Base-by-base conservation (phyloP, 2,888 invertebrate species). In the Netelia melanura region DNA sequence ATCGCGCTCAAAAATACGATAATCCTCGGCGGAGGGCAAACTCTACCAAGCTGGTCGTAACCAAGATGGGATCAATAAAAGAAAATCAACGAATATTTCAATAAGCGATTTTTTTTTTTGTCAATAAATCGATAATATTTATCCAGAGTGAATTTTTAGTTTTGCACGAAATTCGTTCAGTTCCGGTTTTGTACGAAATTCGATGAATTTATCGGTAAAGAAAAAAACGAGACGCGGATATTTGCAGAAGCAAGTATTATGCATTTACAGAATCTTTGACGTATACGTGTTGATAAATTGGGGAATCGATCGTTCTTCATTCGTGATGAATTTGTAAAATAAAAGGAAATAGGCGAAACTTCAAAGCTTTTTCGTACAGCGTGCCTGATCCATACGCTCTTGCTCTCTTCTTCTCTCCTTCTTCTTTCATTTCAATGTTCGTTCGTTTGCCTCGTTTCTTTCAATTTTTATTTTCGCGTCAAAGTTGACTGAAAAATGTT, bases 401-500 rank as follows among this genome's bases (percentile, higher is more conserved):
- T n/a, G 17, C 54, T 62, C 23, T 61, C 62, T 25, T 23, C 5
- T 17, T 62, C 54, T 25, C 23, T 25, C 38, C 14, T 61, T 11
- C 14, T 64, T 61, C 11, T 43, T 30, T 70, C 61, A 52, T 70
- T 52, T 52, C 30, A 44, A 61, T n/a, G 48, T 58, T 65, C 43
- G 56, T 17, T 71, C 77, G 38, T 76, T 65, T 14, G n/a, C 30
- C 30, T 65, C 58, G 71, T 52, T 77, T 48, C 71, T 38, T 70
- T 71, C 82, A 48, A 58, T 61, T 71, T 78, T 65, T 78, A 67
- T 67, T 77, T 77, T 58, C 58, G 56, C 70, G 44, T 56, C 43
- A 43, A 61, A 48, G 43, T 65, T 14, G 48, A 44, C 71, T 52
- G 38, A 78, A 78, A 74, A 76, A 70, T 38, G 62, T 30, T 17